Evolutionary conservation across 2,797 vertebrate species (phyloP).

Genomic region (Melopsittacus undulatus): DNA sequence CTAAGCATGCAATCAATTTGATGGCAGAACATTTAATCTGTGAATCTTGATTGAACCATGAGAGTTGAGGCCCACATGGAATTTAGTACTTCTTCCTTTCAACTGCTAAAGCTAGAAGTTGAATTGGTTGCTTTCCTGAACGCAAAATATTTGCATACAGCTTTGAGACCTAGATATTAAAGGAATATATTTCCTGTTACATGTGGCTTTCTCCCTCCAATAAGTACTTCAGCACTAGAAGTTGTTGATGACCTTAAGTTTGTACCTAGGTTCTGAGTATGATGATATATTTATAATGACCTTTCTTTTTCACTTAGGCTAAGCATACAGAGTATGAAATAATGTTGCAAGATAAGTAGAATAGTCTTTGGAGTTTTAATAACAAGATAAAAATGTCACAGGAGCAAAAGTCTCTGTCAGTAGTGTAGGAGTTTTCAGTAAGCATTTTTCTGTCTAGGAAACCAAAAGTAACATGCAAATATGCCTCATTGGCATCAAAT

Average conservation of each 20-base stretch:
- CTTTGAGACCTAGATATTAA: neutral
- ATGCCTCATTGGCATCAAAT: neutral
- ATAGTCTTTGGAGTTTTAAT: neutral
- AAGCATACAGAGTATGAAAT: neutral
- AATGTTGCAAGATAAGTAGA: neutral
- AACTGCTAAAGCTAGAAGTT: neutral
- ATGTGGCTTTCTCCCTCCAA: neutral
- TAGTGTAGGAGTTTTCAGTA: neutral
- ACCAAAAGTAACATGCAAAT: neutral
- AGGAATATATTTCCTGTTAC: neutral
- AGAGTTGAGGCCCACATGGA: neutral
- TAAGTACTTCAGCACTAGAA: neutral
- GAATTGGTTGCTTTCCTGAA: neutral
- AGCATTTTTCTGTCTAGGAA: neutral
- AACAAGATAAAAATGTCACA: neutral
- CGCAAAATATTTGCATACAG: neutral
- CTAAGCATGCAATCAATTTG: rapidly evolving
- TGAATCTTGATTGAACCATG: neutral
- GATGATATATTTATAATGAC: neutral
- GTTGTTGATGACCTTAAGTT: neutral
- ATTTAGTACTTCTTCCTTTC: neutral
- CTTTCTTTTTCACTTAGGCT: neutral
- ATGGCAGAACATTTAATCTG: neutral
- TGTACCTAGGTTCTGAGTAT: neutral
- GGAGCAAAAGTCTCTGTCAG: neutral